Conservation (phyloP, 2,113 vertebrate species). For the Menura novaehollandiae region DNA sequence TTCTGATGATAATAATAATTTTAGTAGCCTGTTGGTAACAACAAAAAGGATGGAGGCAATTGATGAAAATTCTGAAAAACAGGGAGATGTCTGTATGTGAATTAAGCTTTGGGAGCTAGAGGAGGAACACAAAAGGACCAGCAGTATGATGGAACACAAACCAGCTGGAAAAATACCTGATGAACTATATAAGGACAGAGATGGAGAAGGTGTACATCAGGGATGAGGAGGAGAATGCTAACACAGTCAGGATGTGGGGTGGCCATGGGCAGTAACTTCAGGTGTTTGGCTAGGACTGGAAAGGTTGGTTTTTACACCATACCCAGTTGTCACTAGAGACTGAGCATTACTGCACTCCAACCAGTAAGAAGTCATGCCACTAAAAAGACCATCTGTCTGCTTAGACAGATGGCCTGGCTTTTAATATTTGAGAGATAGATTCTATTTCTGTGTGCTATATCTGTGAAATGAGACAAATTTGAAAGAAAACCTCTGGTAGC, state of each 20-base stretch:
- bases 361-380: neutral
- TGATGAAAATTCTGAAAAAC: neutral
- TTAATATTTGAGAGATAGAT: neutral
- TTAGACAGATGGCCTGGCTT: neutral
- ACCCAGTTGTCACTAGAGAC: neutral
- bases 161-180: neutral
- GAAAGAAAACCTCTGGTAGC: neutral
- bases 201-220: neutral
- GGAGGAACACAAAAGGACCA: neutral
- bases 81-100: neutral
- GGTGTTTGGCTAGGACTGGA: neutral
- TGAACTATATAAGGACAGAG: neutral
- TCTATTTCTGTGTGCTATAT: neutral
- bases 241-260: neutral
- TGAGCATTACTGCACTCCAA: neutral
- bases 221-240: neutral
- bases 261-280: neutral
- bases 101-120: neutral
- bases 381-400: neutral
- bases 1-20: neutral
- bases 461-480: neutral
- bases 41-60: neutral
- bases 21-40: neutral
- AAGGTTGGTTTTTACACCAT: neutral
- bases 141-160: neutral